These are phyloP conservation scores for Pogoniulus pusillus DNA, from an alignment of 2,797 vertebrate genomes.

Conservation along the genomic window DNA sequence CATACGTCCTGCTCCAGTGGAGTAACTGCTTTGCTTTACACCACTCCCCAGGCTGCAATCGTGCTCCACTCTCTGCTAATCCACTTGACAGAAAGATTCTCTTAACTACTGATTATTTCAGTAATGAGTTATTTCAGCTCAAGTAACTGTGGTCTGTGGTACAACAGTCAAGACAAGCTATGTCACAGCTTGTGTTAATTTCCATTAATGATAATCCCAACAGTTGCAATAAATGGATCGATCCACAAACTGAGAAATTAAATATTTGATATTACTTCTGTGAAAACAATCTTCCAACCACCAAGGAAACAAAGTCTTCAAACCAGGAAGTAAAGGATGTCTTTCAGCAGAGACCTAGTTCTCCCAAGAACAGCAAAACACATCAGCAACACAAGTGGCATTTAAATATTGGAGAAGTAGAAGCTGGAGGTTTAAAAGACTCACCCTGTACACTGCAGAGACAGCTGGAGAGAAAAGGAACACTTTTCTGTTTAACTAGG, in stretches of 20 bases:
- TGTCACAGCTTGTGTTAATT: constrained; percentile 33
- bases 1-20: neutral
- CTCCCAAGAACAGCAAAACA: neutral
- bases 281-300: neutral
- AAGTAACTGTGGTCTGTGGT: constrained; percentile 11
- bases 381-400: fast-evolving
- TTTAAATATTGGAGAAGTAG: neutral
- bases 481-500: neutral
- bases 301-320: neutral
- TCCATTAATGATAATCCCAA: constrained; percentile 27
- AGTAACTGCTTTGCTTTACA: neutral
- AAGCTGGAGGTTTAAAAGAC: neutral
- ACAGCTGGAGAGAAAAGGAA: neutral
- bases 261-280: neutral
- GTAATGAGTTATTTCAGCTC: constrained; percentile 36
- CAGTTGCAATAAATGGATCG: constrained; percentile 10
- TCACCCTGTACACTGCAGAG: neutral
- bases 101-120: constrained; percentile 26
- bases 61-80: neutral
- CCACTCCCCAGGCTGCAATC: neutral
- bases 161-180: constrained; percentile 26
- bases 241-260: constrained; percentile 3
- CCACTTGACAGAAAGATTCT: constrained; percentile 42
- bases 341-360: neutral
- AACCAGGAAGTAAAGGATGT: neutral